These are phyloP conservation scores for Aphelinus atriplicis DNA, from an alignment of 1,140 invertebrate species.

Conservation along the genomic window DNA sequence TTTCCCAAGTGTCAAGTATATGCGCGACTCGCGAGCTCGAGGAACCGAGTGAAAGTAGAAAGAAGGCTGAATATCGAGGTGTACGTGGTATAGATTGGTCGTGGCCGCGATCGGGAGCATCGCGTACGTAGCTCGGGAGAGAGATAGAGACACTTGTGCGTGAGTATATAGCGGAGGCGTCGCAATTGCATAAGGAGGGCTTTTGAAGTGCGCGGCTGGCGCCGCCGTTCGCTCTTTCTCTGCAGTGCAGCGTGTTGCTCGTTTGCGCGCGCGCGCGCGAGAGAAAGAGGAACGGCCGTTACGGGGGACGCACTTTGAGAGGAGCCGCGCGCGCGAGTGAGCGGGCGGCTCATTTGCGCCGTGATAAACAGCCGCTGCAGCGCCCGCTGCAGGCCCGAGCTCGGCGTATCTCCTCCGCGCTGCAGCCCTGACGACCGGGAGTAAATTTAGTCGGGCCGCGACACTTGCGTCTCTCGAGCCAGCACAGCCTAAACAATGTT, in stretches of 20 bases:
- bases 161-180: too few species aligned
- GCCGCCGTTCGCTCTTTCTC: neutral
- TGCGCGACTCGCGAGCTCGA: too few species aligned
- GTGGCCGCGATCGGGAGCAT: neutral
- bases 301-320: constrained; percentile 15
- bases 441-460: constrained; percentile 30
- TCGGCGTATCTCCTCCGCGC: neutral
- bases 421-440: constrained; percentile 9
- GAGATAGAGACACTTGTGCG: neutral
- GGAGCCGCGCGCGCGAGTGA: neutral
- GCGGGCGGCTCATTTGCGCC: constrained; percentile 28
- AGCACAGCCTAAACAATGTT: neutral
- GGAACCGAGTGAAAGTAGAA: too few species aligned
- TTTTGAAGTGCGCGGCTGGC: constrained; percentile 14
- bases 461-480: neutral
- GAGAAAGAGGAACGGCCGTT: neutral
- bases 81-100: too few species aligned
- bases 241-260: too few species aligned
- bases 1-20: too few species aligned
- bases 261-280: neutral
- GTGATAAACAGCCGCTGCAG: constrained; percentile 22
- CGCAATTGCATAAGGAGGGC: neutral
- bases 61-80: too few species aligned
- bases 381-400: neutral
- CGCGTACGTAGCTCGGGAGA: neutral